Conservation (phyloP, 2,113 vertebrate genomes). For the Hucho hucho region DNA sequence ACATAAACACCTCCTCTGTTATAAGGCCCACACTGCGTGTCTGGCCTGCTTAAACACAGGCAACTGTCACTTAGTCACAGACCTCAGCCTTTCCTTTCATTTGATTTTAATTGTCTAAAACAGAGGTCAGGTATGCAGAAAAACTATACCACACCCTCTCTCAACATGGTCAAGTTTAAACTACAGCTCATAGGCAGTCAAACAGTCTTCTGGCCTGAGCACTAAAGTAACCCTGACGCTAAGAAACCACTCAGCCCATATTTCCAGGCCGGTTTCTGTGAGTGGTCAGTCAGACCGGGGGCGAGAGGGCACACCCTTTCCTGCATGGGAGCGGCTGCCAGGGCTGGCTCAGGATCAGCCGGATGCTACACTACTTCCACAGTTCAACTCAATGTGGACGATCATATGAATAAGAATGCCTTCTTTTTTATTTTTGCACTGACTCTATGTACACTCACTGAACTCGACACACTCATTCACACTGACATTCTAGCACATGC, state of each 20-base stretch:
- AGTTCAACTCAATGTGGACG: constrained; percentile 8
- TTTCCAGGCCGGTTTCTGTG: constrained; percentile 51
- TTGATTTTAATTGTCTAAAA: not conserved
- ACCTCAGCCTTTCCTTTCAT: not conserved
- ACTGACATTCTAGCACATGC: not conserved
- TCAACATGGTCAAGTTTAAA: not conserved
- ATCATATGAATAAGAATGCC: not conserved
- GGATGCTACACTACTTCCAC: constrained; percentile 16
- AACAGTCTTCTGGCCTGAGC: constrained; percentile 37
- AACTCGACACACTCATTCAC: not conserved
- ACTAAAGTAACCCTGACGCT: constrained; percentile 33
- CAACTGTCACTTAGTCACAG: not conserved
- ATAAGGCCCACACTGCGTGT: not conserved
- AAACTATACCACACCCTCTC: not conserved
- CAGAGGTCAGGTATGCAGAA: not conserved
- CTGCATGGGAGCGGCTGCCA: constrained; percentile 44
- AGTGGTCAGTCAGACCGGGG: constrained; percentile 49
- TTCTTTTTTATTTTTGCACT: too few relatives aligned
- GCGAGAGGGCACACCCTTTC: constrained; percentile 60
- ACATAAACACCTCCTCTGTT: not conserved
- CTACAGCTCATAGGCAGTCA: not conserved
- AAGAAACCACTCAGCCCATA: constrained; percentile 26
- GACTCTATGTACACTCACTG: not conserved
- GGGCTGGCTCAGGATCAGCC: constrained; percentile 44
- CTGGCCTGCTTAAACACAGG: not conserved